Base-by-base conservation (phyloP, 2,113 vertebrate species). In the Dunckerocampus dactyliophorus region DNA sequence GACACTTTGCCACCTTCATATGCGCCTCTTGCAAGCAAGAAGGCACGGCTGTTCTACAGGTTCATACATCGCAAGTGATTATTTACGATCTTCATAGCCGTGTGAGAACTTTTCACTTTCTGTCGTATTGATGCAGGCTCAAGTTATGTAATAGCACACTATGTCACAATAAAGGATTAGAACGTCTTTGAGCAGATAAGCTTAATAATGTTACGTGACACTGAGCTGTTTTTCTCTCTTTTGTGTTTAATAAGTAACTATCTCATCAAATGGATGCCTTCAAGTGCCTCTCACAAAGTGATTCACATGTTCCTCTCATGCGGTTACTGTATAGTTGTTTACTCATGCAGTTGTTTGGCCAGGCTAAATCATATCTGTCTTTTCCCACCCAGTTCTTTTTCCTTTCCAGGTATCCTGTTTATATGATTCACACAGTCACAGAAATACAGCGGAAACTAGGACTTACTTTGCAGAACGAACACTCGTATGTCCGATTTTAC, bases 371-470 rank as follows among this genome's bases (percentile, higher is more conserved):
- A 20, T 49, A 37, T 51, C 45, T 54, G 67, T 68, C 62, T 80
- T 83, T 84, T 83, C 80, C 81, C 79, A 85, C 76, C 78, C 76
- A 62, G 63, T 51, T 75, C 75, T 82, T 82, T 43, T 89, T 87
- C 84, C 83, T 85, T 75, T 73, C 19, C 59, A 82, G 74, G 56
- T 82, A 85, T 89, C 88, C 87, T 89, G 87, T 90, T 89, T 88
- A 86, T 81, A 69, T 51, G 62, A 65, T 65, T 65, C 71, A 59
- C 53, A 60, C 59, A 66, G 67, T 71, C 63, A 56, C 59, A 68
- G 73, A 86, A 78, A 81, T 71, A 70, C 71, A 51, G 47, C 39
- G 69, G 82, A 89, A 88, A 84, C 56, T 6, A 21, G 55, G 51
- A 65, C 63, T 71, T 53, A 61, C 67, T 79, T 72, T 58, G 20